Percentiles rank a stretch among this genome's conserved stretches.
phyloP scores from a whole-genome alignment of 1,140 invertebrate genomes.

The Carposina sasakii region DNA sequence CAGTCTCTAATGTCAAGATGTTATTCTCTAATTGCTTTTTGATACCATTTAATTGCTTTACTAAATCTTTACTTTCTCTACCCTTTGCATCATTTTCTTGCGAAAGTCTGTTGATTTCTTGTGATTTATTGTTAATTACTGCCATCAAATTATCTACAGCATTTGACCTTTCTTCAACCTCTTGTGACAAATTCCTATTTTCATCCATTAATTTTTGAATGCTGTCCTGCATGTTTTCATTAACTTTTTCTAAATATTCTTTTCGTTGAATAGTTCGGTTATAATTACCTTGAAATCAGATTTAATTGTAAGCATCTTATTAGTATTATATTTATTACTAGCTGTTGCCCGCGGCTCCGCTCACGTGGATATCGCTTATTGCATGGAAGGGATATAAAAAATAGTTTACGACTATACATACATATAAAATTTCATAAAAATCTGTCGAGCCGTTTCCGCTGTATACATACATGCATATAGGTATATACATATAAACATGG shows the following conservation, averaged over 20 bases:
- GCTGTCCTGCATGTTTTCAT: constrained; percentile 31
- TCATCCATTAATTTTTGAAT: constrained; percentile 32
- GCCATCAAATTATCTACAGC: constrained; percentile 41
- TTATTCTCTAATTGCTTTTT: constrained; percentile 31
- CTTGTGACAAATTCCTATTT: constrained; percentile 32
- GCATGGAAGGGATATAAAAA: too few species aligned
- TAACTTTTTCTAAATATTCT: constrained; percentile 41
- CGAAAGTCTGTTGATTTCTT: constrained; percentile 43
- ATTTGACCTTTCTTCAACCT: constrained; percentile 33
- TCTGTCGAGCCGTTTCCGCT: too few species aligned
- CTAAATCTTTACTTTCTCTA: constrained; percentile 34
- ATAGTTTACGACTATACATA: not conserved
- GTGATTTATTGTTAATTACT: constrained; percentile 44
- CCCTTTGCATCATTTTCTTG: constrained; percentile 35
- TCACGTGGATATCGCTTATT: too few species aligned
- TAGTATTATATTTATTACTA: too few species aligned
- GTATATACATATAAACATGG: too few species aligned
- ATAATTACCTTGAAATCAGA: constrained; percentile 37
- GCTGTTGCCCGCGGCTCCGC: too few species aligned
- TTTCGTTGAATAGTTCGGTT: constrained; percentile 40
- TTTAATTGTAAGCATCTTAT: too few species aligned
- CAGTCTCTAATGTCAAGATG: constrained; percentile 33
- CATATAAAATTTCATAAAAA: too few species aligned
- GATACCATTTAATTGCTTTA: constrained; percentile 30
- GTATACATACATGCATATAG: too few species aligned